Evolutionary conservation across 2,113 vertebrate genomes (phyloP).

Genomic region (Datnioides undecimradiatus): DNA sequence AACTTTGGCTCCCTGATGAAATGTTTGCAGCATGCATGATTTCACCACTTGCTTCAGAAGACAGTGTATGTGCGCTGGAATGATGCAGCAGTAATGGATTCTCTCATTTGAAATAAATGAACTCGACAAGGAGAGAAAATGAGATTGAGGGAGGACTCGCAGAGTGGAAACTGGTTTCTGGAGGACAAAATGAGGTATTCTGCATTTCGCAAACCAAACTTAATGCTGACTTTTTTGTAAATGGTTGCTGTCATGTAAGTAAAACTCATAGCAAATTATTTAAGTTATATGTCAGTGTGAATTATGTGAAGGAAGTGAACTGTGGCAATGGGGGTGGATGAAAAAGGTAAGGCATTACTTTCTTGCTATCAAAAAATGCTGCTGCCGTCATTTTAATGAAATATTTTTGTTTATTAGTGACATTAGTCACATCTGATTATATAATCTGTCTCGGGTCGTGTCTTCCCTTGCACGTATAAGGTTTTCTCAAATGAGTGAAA

Average conservation of each 20-base stretch:
- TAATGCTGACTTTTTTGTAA: background rate
- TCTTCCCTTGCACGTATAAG: background rate
- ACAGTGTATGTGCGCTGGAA: slow-evolving; percentile 28
- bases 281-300: too few relatives aligned
- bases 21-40: slow-evolving; percentile 54
- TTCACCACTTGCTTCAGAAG: slow-evolving; percentile 44
- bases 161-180: slow-evolving; percentile 19
- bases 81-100: slow-evolving; percentile 62
- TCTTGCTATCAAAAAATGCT: background rate
- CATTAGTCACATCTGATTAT: background rate
- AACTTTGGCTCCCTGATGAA: slow-evolving; percentile 47
- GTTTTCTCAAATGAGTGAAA: background rate
- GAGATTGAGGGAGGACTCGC: slow-evolving; percentile 33
- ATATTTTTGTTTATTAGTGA: background rate
- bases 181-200: slow-evolving; percentile 20
- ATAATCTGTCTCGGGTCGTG: too few relatives aligned
- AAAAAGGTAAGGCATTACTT: background rate
- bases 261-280: background rate
- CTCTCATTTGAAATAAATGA: slow-evolving; percentile 69
- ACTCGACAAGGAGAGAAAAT: slow-evolving; percentile 55
- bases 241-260: background rate
- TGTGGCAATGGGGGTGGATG: background rate
- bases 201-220: background rate
- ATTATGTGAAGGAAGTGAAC: background rate
- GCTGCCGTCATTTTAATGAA: background rate